Evolutionary conservation across 1,140 invertebrate species (phyloP).

Genomic region (Drosophila sturtevanti): DNA sequence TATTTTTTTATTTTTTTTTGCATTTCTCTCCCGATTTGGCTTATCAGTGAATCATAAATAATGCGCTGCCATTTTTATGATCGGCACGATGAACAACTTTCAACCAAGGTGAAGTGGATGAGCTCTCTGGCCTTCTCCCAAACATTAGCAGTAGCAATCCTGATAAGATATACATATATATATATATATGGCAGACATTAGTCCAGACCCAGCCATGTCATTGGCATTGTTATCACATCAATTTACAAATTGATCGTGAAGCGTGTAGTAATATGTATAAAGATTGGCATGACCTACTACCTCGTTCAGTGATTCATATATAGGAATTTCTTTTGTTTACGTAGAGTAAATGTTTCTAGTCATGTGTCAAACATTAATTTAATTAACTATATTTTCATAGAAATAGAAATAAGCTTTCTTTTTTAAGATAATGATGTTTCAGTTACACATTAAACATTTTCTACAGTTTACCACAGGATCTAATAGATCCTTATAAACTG

Average conservation of each 20-base stretch:
- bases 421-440: too few species aligned
- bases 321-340: too few species aligned
- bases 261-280: neutral
- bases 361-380: too few species aligned
- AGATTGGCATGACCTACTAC: constrained; percentile 37
- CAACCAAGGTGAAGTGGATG: neutral
- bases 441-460: too few species aligned
- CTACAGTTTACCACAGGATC: too few species aligned
- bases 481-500: too few species aligned
- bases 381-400: too few species aligned
- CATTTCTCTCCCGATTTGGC: constrained; percentile 20
- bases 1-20: neutral
- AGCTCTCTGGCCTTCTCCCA: neutral
- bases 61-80: constrained; percentile 4
- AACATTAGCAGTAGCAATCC: neutral
- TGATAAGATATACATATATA: constrained; percentile 34
- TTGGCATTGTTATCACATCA: constrained; percentile 33
- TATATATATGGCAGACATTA: constrained; percentile 23
- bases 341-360: too few species aligned
- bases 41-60: constrained; percentile 25
- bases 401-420: too few species aligned
- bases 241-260: constrained; percentile 37
- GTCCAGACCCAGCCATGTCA: constrained; percentile 35
- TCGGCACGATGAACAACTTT: neutral
- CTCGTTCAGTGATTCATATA: constrained; percentile 32